Evolutionary conservation across 2,113 vertebrate genomes (phyloP).

Genomic region (Pelodiscus sinensis): DNA sequence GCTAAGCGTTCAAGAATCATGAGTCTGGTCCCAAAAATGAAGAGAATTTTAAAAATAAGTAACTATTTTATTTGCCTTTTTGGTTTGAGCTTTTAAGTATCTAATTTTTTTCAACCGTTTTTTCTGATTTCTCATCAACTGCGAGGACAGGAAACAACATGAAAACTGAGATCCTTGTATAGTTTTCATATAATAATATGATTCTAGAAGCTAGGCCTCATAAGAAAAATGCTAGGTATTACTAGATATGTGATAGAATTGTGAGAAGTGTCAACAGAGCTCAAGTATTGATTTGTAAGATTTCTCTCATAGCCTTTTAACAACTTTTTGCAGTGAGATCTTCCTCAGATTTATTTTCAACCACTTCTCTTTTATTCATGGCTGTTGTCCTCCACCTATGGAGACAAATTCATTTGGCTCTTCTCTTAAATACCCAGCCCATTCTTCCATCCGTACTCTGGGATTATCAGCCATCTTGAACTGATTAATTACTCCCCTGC

Average conservation of each 20-base stretch:
- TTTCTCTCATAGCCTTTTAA: background rate
- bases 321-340: background rate
- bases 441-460: background rate
- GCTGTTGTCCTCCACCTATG: background rate
- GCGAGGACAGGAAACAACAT: background rate
- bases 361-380: background rate
- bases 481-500: too few species aligned
- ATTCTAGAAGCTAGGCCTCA: fast-evolving
- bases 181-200: background rate
- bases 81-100: conserved; percentile 38
- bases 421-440: background rate
- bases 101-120: background rate
- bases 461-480: background rate
- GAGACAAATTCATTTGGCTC: background rate
- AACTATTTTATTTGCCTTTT: conserved; percentile 44
- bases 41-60: conserved; percentile 1
- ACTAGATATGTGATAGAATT: background rate
- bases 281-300: fast-evolving
- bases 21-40: background rate
- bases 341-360: background rate
- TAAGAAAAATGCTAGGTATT: background rate
- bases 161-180: background rate
- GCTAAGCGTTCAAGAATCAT: conserved; percentile 52
- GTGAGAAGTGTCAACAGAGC: background rate
- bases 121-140: conserved; percentile 8